Evolutionary conservation across 2,888 invertebrate genomes (phyloP).

Genomic region (Clunio marinus): DNA sequence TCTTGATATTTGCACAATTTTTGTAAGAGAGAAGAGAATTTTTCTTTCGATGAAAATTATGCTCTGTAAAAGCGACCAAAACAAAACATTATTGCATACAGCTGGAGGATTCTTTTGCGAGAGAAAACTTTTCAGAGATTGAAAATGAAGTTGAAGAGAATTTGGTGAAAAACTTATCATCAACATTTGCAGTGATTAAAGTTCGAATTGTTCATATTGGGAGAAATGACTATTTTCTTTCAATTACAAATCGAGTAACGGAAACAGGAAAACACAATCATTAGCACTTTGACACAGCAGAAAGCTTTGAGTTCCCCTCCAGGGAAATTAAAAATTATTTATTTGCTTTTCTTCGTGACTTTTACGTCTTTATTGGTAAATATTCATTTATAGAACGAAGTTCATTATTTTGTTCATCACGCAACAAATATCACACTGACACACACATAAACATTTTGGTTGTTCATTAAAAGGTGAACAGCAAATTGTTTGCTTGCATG

Average conservation of each 20-base stretch:
- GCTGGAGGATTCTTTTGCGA: neutral
- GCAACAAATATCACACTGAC: neutral
- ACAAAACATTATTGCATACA: neutral
- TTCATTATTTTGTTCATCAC: neutral
- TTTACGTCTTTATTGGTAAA: too few relatives aligned
- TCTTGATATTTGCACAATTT: too few relatives aligned
- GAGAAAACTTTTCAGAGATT: neutral
- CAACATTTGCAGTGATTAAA: neutral
- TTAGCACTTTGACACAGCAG: slow-evolving; percentile 5
- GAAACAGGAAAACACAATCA: slow-evolving; percentile 20
- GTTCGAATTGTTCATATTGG: neutral
- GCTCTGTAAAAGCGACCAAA: neutral
- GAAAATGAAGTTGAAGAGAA: neutral
- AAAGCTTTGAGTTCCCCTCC: neutral
- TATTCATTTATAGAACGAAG: too few relatives aligned
- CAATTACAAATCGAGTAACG: slow-evolving; percentile 7
- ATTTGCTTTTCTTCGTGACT: neutral
- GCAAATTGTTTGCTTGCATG: slow-evolving; percentile 7
- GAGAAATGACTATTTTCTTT: neutral
- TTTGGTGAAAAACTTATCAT: neutral
- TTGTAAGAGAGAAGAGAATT: neutral
- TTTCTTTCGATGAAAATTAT: neutral
- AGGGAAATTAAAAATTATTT: slow-evolving; percentile 22
- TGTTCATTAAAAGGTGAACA: too few relatives aligned
- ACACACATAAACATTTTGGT: neutral